Evolutionary conservation across 1,140 invertebrate species (phyloP).

Genomic region (Orussus abietinus): DNA sequence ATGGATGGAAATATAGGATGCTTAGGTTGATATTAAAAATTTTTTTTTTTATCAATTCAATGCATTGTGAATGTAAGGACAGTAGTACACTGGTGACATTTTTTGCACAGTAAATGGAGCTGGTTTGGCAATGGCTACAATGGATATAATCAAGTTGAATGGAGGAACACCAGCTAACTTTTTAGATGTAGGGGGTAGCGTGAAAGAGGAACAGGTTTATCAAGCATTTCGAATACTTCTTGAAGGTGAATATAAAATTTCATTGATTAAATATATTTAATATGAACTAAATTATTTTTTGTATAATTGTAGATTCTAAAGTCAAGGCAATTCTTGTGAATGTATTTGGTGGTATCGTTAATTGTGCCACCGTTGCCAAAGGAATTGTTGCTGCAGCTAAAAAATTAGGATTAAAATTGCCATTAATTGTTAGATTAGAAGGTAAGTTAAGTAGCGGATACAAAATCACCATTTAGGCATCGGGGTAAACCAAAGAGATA

Average conservation of each 20-base stretch:
- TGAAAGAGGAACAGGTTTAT: conserved; percentile 71
- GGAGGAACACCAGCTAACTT: conserved; percentile 78
- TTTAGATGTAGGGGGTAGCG: conserved; percentile 75
- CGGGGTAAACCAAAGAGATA: not conserved
- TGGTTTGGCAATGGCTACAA: conserved; percentile 78
- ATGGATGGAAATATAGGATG: conserved; percentile 98
- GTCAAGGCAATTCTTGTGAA: conserved; percentile 97
- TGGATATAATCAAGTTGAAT: conserved; percentile 75
- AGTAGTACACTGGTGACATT: conserved; percentile 40
- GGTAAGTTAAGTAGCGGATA: conserved; percentile 56
- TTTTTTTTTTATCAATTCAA: conserved; percentile 11
- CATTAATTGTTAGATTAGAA: conserved; percentile 90
- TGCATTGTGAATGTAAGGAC: conserved; percentile 6
- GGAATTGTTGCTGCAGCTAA: conserved; percentile 89
- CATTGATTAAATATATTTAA: conserved; percentile 10
- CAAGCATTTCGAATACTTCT: conserved; percentile 69
- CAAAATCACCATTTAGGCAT: conserved; percentile 5
- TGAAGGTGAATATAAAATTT: conserved; percentile 40
- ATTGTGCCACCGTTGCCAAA: conserved; percentile 94
- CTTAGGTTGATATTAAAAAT: conserved; percentile 57
- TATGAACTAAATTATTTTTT: conserved; percentile 12
- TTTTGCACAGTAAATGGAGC: conserved; percentile 67
- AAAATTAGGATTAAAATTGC: conserved; percentile 76
- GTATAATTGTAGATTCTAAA: conserved; percentile 64
- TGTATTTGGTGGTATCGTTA: conserved; percentile 98